phyloP scores from a whole-genome alignment of 2,888 invertebrate genomes.

The Nipponacmea schrenckii region DNA sequence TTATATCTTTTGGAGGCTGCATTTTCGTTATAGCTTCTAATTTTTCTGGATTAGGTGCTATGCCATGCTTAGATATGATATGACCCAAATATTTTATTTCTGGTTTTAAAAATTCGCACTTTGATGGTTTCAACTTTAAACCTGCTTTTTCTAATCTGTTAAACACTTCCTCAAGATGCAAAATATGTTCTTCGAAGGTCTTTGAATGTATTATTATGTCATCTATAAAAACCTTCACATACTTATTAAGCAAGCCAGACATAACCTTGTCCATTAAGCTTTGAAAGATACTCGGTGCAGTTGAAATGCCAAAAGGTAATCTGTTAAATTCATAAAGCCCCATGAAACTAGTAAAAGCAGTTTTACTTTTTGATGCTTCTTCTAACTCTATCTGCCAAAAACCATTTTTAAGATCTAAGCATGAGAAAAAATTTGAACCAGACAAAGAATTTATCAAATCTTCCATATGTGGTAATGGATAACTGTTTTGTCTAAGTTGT shows the following conservation, averaged over 20 bases:
- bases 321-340: conserved; percentile 10
- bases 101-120: conserved; percentile 16
- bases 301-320: conserved; percentile 17
- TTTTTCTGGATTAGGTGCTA: background rate
- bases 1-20: background rate
- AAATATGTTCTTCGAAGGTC: conserved; percentile 16
- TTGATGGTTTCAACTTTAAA: conserved; percentile 19
- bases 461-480: conserved; percentile 14
- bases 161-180: conserved; percentile 16
- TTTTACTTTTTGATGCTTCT: conserved; percentile 7
- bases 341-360: conserved; percentile 11
- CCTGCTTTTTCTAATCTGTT: conserved; percentile 16
- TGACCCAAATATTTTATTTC: conserved; percentile 20
- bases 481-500: background rate
- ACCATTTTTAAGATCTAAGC: conserved; percentile 13
- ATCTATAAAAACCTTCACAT: conserved; percentile 13
- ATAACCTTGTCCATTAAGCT: conserved; percentile 16
- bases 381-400: conserved; percentile 12
- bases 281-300: background rate
- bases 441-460: background rate
- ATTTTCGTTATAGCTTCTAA: conserved; percentile 6
- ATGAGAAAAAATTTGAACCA: background rate
- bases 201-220: conserved; percentile 17
- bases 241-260: conserved; percentile 10
- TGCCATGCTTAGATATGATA: conserved; percentile 16